phyloP scores from a whole-genome alignment of 1,140 invertebrate genomes.

The Parasteatoda tepidariorum region DNA sequence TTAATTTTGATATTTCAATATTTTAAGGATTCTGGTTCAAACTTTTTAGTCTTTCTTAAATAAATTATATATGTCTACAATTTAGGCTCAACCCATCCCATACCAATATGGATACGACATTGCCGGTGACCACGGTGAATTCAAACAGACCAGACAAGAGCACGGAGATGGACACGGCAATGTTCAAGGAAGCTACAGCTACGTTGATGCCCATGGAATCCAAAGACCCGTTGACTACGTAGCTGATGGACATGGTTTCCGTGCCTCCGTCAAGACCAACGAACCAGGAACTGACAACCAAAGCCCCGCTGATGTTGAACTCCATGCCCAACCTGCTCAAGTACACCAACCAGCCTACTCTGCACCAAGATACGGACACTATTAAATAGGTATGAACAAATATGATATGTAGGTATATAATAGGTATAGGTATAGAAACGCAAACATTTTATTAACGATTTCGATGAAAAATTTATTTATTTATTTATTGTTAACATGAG shows the following conservation, averaged over 20 bases:
- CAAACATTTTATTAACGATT: too few relatives aligned
- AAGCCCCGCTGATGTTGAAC: constrained; percentile 56
- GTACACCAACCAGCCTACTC: constrained; percentile 5
- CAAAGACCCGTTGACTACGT: constrained; percentile 61
- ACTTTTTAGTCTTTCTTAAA: too few relatives aligned
- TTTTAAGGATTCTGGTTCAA: too few relatives aligned
- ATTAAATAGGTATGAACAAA: too few relatives aligned
- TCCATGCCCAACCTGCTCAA: constrained; percentile 28
- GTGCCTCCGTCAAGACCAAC: constrained; percentile 60
- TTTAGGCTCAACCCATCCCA: constrained; percentile 52
- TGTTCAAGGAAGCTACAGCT: constrained; percentile 57
- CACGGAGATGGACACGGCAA: constrained; percentile 55
- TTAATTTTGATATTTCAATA: too few relatives aligned
- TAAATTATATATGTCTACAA: too few relatives aligned
- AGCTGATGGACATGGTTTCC: constrained; percentile 62
- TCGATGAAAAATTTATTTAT: too few relatives aligned
- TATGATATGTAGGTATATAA: too few relatives aligned
- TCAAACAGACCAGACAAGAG: constrained; percentile 51
- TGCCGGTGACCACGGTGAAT: constrained; percentile 35
- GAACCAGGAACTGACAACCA: constrained; percentile 61
- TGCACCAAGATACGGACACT: constrained; percentile 15
- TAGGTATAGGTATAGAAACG: too few relatives aligned
- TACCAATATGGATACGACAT: constrained; percentile 57
- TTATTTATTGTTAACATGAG: too few relatives aligned
- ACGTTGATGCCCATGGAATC: constrained; percentile 56